These are phyloP conservation scores for Otus sunia DNA, from an alignment of 2,113 vertebrate genomes.

Conservation along the genomic window DNA sequence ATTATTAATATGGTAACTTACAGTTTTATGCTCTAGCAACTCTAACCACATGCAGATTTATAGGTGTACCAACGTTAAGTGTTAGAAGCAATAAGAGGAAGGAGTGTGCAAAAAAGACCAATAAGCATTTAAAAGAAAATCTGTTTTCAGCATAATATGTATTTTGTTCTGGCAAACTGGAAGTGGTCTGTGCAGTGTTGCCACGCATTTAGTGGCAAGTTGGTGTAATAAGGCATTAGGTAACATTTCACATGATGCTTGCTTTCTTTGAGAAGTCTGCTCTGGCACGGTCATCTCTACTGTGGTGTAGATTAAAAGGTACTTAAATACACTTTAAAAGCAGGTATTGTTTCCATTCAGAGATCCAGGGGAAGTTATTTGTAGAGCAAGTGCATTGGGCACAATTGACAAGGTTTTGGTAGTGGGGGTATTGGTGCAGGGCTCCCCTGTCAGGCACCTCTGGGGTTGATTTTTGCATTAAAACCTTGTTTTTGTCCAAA, in stretches of 20 bases:
- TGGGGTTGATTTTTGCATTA: background rate
- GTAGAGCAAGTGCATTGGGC: fast-evolving
- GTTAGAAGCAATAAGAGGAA: background rate
- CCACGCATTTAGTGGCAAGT: background rate
- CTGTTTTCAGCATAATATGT: background rate
- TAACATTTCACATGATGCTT: background rate
- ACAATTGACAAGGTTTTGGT: background rate
- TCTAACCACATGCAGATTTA: background rate
- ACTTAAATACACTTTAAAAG: background rate
- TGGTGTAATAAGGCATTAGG: background rate
- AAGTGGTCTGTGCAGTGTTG: background rate
- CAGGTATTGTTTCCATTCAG: background rate
- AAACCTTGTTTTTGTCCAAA: background rate
- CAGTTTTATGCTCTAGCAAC: background rate
- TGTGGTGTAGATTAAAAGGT: background rate
- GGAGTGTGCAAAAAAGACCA: background rate
- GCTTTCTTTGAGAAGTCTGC: background rate
- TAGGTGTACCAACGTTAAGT: background rate
- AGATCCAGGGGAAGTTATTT: background rate
- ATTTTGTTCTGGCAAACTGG: background rate
- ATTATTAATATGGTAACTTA: background rate
- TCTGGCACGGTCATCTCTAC: background rate
- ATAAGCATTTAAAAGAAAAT: background rate
- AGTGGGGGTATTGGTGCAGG: background rate
- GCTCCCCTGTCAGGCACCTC: background rate